These are phyloP conservation scores for Sesia apiformis DNA, from an alignment of 2,888 invertebrate genomes.

Conservation along the genomic window DNA sequence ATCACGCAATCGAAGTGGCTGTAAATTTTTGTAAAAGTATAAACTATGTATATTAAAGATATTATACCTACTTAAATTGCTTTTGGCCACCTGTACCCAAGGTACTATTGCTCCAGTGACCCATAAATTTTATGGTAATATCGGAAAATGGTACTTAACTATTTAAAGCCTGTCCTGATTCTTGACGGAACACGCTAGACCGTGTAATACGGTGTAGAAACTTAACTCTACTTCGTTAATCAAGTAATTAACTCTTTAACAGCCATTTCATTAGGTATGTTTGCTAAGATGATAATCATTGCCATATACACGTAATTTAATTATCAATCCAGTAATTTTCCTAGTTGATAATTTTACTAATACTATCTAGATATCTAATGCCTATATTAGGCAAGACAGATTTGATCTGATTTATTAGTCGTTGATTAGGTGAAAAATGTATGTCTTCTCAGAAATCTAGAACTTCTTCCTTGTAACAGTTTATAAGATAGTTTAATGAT, in stretches of 20 bases:
- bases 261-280: neutral
- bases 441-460: too few relatives aligned
- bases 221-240: conserved; percentile 18
- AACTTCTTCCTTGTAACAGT: too few relatives aligned
- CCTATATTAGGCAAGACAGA: too few relatives aligned
- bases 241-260: conserved; percentile 6
- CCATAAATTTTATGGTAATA: conserved; percentile 3
- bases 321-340: neutral
- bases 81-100: neutral
- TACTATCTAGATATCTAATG: too few relatives aligned
- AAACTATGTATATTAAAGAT: too few relatives aligned
- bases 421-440: too few relatives aligned
- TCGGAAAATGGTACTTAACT: conserved; percentile 1
- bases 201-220: conserved; percentile 17
- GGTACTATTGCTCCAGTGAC: conserved; percentile 1
- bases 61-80: too few relatives aligned
- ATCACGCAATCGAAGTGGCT: too few relatives aligned
- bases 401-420: too few relatives aligned
- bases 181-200: neutral
- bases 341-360: too few relatives aligned
- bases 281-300: neutral
- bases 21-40: too few relatives aligned
- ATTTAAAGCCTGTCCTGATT: neutral
- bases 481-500: too few relatives aligned
- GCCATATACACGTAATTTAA: neutral